phyloP scores from a whole-genome alignment of 92 coral and sea anemone species.

The Epizoanthus fatuus region DNA sequence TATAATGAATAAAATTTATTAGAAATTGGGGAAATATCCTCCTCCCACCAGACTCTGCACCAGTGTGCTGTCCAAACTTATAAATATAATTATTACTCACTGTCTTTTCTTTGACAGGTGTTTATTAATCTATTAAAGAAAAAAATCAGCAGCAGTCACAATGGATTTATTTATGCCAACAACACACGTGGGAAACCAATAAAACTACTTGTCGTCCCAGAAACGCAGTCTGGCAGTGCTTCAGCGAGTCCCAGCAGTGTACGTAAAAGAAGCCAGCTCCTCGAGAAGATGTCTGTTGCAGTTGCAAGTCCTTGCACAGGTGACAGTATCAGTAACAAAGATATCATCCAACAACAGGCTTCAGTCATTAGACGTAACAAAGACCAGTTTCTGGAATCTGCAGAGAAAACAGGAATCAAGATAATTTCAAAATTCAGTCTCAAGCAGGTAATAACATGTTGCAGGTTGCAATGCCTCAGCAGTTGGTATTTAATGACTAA shows the following conservation, averaged over 20 bases:
- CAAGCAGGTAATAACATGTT: slow-evolving; percentile 25
- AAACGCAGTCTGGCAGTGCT: slow-evolving; percentile 51
- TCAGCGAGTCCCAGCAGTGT: slow-evolving; percentile 32
- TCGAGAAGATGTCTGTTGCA: slow-evolving; percentile 36
- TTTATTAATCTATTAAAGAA: slow-evolving; percentile 4
- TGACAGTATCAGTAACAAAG: not conserved
- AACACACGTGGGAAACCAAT: slow-evolving; percentile 53
- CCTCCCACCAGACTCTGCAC: too few species aligned
- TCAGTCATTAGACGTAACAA: slow-evolving; percentile 27
- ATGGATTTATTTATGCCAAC: slow-evolving; percentile 46
- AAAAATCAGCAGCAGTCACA: slow-evolving; percentile 8
- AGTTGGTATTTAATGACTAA: too few species aligned
- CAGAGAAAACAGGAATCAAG: slow-evolving; percentile 42
- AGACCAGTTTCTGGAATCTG: slow-evolving; percentile 35
- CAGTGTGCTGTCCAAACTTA: too few species aligned
- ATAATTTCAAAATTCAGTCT: slow-evolving; percentile 33
- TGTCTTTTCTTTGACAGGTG: not conserved
- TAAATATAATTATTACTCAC: too few species aligned
- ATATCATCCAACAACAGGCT: slow-evolving; percentile 19
- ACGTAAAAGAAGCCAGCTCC: slow-evolving; percentile 48
- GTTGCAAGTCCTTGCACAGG: not conserved
- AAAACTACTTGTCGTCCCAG: slow-evolving; percentile 38
- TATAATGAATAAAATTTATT: too few species aligned
- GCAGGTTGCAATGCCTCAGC: too few species aligned
- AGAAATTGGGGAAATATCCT: too few species aligned